These are phyloP conservation scores for Triplophysa tibetana DNA, from an alignment of 2,113 vertebrate genomes.

Conservation along the genomic window DNA sequence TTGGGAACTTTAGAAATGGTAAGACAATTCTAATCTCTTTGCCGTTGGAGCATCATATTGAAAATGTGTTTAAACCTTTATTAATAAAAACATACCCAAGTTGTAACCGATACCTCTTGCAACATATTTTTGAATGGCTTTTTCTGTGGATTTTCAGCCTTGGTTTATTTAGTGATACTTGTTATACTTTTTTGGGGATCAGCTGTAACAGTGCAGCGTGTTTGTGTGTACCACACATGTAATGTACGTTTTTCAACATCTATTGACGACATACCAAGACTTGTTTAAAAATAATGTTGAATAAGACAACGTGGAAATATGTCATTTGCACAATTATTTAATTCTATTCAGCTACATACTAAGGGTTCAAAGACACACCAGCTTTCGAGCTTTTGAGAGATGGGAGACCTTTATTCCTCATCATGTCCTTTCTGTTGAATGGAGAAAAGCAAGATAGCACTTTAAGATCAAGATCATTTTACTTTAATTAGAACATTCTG, in stretches of 20 bases:
- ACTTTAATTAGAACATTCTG: neutral
- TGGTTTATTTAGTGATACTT: too few relatives aligned
- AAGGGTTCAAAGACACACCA: neutral
- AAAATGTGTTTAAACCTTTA: neutral
- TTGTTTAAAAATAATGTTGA: neutral
- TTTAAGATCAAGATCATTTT: neutral
- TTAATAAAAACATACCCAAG: neutral
- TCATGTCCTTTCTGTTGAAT: conserved; percentile 58
- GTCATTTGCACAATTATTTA: conserved; percentile 17
- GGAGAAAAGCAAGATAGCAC: conserved; percentile 1
- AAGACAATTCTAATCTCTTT: conserved; percentile 5
- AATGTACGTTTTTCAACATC: too few relatives aligned
- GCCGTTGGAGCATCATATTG: neutral
- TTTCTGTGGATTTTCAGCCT: too few relatives aligned
- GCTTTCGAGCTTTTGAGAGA: conserved; percentile 6
- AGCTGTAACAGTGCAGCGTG: too few relatives aligned
- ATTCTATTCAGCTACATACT: conserved; percentile 8
- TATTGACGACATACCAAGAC: neutral
- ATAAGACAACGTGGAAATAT: neutral
- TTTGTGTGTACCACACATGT: too few relatives aligned
- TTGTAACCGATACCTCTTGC: too few relatives aligned
- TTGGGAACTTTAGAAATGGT: conserved; percentile 27
- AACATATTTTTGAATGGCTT: too few relatives aligned
- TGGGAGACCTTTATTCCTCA: conserved; percentile 51
- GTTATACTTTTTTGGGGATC: too few relatives aligned